phyloP scores from a whole-genome alignment of 2,797 vertebrate species.

The Gambusia yucatana region DNA sequence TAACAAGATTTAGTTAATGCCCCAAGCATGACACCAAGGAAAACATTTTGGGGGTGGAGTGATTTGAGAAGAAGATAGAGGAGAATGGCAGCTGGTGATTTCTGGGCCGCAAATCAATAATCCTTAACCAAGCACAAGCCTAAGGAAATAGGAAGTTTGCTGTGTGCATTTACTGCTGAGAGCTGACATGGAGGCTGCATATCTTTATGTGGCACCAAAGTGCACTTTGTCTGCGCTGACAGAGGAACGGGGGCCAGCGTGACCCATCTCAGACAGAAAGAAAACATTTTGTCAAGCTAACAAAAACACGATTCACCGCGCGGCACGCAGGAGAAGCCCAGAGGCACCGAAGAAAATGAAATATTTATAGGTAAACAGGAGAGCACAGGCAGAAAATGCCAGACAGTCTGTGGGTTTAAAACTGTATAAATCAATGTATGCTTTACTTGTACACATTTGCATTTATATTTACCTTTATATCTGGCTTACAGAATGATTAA shows the following conservation, averaged over 20 bases:
- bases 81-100: constrained; percentile 66
- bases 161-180: constrained; percentile 66
- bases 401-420: neutral
- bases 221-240: constrained; percentile 76
- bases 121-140: constrained; percentile 62
- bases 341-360: constrained; percentile 8
- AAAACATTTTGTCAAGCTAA: constrained; percentile 71
- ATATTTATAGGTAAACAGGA: neutral
- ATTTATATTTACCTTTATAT: neutral
- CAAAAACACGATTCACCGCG: constrained; percentile 57
- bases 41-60: constrained; percentile 60
- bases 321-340: constrained; percentile 23
- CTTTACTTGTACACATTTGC: neutral
- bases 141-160: constrained; percentile 71
- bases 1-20: constrained; percentile 80
- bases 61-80: neutral
- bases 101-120: constrained; percentile 77
- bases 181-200: constrained; percentile 62
- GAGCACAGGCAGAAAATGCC: neutral
- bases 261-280: constrained; percentile 65
- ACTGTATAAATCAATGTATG: neutral
- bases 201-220: constrained; percentile 79
- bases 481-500: neutral
- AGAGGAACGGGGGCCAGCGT: constrained; percentile 49
- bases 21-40: constrained; percentile 73